Percentiles rank a stretch among this genome's conserved stretches.
Evolutionary conservation across 1,140 invertebrate species (phyloP).

Genomic region (Cherax quadricarinatus): DNA sequence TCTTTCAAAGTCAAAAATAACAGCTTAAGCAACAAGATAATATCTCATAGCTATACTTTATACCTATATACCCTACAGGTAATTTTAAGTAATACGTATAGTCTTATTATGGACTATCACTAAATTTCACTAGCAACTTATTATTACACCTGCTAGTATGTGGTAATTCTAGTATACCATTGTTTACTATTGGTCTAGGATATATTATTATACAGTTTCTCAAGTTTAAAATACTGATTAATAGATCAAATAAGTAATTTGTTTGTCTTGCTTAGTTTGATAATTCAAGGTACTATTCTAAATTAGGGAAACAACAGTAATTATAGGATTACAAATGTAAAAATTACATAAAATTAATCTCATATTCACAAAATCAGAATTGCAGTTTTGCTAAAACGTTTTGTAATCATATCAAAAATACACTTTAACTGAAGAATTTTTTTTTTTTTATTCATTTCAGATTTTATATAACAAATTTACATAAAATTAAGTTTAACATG

Average conservation of each 20-base stretch:
- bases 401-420: no score
- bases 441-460: background rate
- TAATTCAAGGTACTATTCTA: background rate
- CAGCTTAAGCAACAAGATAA: slow-evolving; percentile 3
- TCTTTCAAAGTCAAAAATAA: background rate
- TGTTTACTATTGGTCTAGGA: background rate
- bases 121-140: background rate
- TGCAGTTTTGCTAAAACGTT: background rate
- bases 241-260: background rate
- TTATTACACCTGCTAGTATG: background rate
- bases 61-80: background rate
- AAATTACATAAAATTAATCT: background rate
- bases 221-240: slow-evolving; percentile 1
- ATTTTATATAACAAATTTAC: no score
- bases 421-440: background rate
- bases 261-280: background rate
- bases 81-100: background rate
- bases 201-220: slow-evolving; percentile 15
- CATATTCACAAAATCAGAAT: background rate
- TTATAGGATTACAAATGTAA: background rate
- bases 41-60: background rate
- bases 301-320: background rate
- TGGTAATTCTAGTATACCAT: slow-evolving; percentile 15
- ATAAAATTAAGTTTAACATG: no score
- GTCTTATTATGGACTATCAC: background rate